Percentiles rank a stretch among this genome's conserved stretches.
phyloP scores from a whole-genome alignment of 1,140 invertebrate genomes.

The Drosophila littoralis region DNA sequence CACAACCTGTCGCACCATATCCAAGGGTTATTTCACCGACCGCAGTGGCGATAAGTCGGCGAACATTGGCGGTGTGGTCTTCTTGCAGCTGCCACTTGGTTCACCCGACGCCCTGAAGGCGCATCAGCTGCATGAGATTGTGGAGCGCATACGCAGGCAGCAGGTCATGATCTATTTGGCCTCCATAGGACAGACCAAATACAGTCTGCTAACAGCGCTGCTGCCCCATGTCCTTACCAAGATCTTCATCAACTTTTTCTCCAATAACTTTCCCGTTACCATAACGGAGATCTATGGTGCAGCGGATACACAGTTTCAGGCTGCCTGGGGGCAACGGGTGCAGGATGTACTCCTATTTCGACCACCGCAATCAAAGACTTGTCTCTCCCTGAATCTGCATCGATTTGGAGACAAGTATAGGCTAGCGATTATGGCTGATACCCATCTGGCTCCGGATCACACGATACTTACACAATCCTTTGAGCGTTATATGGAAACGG shows the following conservation, averaged over 20 bases:
- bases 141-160: constrained; percentile 86
- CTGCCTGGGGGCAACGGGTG: constrained; percentile 89
- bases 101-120: constrained; percentile 75
- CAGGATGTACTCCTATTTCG: constrained; percentile 90
- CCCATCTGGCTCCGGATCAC: constrained; percentile 87
- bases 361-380: constrained; percentile 92
- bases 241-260: constrained; percentile 89
- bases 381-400: constrained; percentile 91
- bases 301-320: constrained; percentile 67
- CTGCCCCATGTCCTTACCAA: constrained; percentile 89
- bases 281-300: constrained; percentile 88
- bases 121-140: constrained; percentile 86
- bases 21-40: constrained; percentile 79
- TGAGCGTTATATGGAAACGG: constrained; percentile 77
- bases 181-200: constrained; percentile 88
- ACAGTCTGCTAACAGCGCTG: constrained; percentile 88
- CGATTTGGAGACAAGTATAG: constrained; percentile 89
- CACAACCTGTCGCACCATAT: constrained; percentile 85
- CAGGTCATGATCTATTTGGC: constrained; percentile 89
- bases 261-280: constrained; percentile 89
- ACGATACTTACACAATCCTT: constrained; percentile 73
- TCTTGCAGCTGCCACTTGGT: constrained; percentile 84
- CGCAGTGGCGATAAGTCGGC: constrained; percentile 64
- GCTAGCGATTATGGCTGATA: constrained; percentile 91
- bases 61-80: constrained; percentile 84